Evolutionary conservation across 2,888 invertebrate species (phyloP), one percentile per base, ranked within the genome.

Genomic region (Desoria tigrina): DNA sequence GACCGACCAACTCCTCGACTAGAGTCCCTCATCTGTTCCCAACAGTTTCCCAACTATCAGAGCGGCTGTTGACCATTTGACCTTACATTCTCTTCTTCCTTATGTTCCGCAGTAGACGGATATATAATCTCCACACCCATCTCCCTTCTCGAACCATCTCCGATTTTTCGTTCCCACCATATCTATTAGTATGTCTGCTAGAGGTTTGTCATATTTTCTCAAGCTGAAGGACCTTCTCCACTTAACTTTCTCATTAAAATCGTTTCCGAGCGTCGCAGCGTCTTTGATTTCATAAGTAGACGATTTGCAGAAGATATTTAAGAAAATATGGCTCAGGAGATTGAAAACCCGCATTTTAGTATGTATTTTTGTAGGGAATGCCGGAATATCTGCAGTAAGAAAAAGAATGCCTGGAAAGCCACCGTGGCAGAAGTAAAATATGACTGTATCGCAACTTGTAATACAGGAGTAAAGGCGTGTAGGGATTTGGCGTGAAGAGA

Each of bases 31-130:
- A 27, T 56, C 39, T 42, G 56, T 45, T 49, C 56, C 51, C 26
- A 39, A 49, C 58, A n/a, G 4, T 58, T 21, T 65, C 55, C 55
- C 61, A 59, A 65, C 64, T 63, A 68, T 57, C 58, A 54, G 61
- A 61, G 61, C 68, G 61, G 68, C 68, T 68, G 68, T 68, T 68
- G 68, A 68, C 68, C 68, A 62, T 54, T 63, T 55, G 62, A 68
- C 68, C 68, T 68, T 53, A 49, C 54, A 55, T 55, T 62, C 61
- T 32, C 37, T 45, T 27, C 16, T 42, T 14, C 58, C 45, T 58
- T 28, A 50, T 11, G 24, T 59, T 42, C 42, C 59, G 28, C 49
- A 18, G n/a, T 32, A 59, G 28, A 32, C 32, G 4, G 6, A 7
- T 11, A 7, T 32, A 11, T 32, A 32, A 32, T 32, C 32, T 32